Base-by-base conservation (phyloP, 1,140 invertebrate genomes). In the Lutraria rhynchaena region DNA sequence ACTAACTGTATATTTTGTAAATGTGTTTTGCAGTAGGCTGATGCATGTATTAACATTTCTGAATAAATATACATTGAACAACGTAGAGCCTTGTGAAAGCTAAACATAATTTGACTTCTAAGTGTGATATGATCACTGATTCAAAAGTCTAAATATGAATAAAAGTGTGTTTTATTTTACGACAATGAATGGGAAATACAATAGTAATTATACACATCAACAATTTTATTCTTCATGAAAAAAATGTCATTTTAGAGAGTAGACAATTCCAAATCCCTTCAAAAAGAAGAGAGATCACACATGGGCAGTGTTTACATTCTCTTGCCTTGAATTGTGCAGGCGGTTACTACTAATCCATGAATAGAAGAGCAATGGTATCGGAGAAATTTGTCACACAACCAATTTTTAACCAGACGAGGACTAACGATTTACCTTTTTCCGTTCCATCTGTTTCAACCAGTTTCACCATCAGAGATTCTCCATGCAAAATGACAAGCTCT, bases 401-500 rank as follows among this genome's bases (percentile, higher is more conserved):
- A 11, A 11, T 55, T n/a, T 55, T 55, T 55, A 55, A 7, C 7
- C 7, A 55, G 5, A n/a, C 1, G 24, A n/a, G 51, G 19, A 53
- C 51, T n/a, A n/a, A n/a, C n/a, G n/a, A 7, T 41, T n/a, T 65
- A 65, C 61, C 37, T 22, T 11, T 65, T 2, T 65, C 61, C 1
- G 2, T 44, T 44, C 19, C 61, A 7, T 41, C 2, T 44, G 61
- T 44, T 65, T 65, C 61, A 44, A 65, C 61, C 1, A 65, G 35
- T 27, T 65, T 65, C 13, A 65, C 19, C 11, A 65, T 22, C 13
- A 65, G 46, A 17, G 27, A 24, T 27, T 65, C 61, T 44, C 46
- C 46, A 41, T 65, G 41, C 9, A 65, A 44, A 24, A 4, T 65
- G 5, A 65, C 61, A 7, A 35, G 35, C 27, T 65, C 61, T 65